Conservation (phyloP, 2,888 invertebrate genomes). For the Spisula subtruncata region DNA sequence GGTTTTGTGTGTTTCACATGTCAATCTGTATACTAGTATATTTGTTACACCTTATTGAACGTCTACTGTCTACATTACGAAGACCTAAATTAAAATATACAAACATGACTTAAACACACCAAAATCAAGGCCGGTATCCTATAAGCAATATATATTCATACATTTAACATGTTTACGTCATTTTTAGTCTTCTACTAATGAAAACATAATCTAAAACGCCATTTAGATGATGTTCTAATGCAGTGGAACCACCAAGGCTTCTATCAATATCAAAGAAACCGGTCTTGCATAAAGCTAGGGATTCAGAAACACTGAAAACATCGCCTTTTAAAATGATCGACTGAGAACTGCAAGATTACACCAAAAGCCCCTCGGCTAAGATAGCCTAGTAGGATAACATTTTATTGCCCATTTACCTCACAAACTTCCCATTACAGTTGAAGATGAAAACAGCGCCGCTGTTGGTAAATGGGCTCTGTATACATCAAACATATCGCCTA, state of each 20-base stretch:
- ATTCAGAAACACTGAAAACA: constrained; percentile 40
- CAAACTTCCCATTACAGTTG: constrained; percentile 66
- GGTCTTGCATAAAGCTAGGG: constrained; percentile 44
- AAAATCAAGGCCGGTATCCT: background rate
- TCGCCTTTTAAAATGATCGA: constrained; percentile 49
- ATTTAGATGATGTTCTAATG: constrained; percentile 39
- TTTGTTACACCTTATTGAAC: background rate
- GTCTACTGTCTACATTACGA: too few species aligned
- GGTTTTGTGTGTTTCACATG: too few species aligned
- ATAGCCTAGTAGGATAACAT: constrained; percentile 58
- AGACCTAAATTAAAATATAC: background rate
- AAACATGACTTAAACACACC: background rate
- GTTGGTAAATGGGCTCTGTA: constrained; percentile 70
- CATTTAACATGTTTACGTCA: constrained; percentile 17
- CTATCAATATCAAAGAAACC: constrained; percentile 35
- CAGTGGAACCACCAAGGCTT: constrained; percentile 25
- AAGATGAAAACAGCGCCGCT: constrained; percentile 64
- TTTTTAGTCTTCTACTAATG: constrained; percentile 26
- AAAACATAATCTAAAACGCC: constrained; percentile 36
- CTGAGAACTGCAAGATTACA: constrained; percentile 48
- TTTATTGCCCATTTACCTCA: constrained; percentile 75
- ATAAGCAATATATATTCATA: constrained; percentile 20
- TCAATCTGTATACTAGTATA: too few species aligned
- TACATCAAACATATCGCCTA: constrained; percentile 65
- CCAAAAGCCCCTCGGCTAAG: constrained; percentile 42